Base-by-base conservation (phyloP, 2,888 invertebrate genomes). In the Tuta absoluta region DNA sequence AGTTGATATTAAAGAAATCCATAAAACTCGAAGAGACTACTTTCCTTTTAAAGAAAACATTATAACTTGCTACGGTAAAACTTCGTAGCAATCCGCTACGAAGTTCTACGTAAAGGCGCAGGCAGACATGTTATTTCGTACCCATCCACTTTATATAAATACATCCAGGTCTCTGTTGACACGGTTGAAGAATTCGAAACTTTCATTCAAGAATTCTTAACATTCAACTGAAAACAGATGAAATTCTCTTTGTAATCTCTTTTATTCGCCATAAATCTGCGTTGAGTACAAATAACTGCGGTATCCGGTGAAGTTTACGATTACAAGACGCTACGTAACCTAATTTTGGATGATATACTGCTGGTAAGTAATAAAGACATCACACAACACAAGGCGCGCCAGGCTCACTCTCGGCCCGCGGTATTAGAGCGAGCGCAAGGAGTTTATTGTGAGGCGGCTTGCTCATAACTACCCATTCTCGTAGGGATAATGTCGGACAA, bases 391-490 rank as follows among this genome's bases (percentile, higher is more conserved):
- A n/a, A n/a, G n/a, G 72, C 72, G 63, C 68, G 48, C 60, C 11
- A 17, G 37, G 51, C 75, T 79, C 78, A 79, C 75, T 75, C 77
- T 73, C 76, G 79, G 79, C 74, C 79, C 80, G 74, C 80, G 76
- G 79, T 84, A 87, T 87, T 85, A 86, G 83, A n/a, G n/a, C n/a
- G 82, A 81, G 80, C 82, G 82, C 83, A 84, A 85, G 84, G 83
- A 85, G 85, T 87, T 87, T 88, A 89, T 88, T 87, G 84, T 85
- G 79, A 74, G 82, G 81, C 84, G 82, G 79, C 81, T 79, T 79
- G 81, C 84, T 85, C 86, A 85, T 87, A 88, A 87, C 87, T 89
- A 85, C 86, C 89, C 86, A 86, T 89, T 88, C 84, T 85, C 82
- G 75, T 75, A 77, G 82, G 85, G 84, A 87, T 86, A 87, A 86